These are phyloP conservation scores for Phaenicophaeus curvirostris DNA, from an alignment of 2,797 vertebrate species.

Conservation along the genomic window DNA sequence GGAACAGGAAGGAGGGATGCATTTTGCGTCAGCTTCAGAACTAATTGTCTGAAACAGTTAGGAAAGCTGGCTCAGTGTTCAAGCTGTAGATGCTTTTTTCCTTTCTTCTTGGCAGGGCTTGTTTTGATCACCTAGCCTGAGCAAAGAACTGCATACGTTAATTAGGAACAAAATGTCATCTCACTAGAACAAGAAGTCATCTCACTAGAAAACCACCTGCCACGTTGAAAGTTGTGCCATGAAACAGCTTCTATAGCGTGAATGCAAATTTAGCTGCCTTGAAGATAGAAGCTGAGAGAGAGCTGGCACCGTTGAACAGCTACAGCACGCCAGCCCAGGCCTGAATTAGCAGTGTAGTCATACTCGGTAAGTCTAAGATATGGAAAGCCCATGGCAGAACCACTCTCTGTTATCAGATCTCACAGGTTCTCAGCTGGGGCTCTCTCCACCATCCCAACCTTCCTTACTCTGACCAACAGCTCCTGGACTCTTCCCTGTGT, in stretches of 20 bases:
- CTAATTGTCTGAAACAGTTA: not conserved
- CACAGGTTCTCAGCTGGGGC: not conserved
- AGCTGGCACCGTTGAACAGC: not conserved
- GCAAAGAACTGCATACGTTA: not conserved
- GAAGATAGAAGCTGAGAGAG: slow-evolving; percentile 6
- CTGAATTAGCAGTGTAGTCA: not conserved
- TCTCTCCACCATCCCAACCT: not conserved
- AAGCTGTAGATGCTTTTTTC: not conserved
- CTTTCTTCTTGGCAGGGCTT: not conserved
- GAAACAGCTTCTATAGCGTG: not conserved
- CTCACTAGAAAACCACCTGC: slow-evolving; percentile 26
- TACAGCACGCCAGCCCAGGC: not conserved
- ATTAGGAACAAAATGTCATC: slow-evolving; percentile 48
- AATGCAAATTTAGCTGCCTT: slow-evolving; percentile 22
- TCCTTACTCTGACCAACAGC: not conserved
- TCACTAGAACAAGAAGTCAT: slow-evolving; percentile 1
- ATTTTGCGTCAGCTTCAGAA: not conserved
- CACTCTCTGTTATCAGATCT: not conserved
- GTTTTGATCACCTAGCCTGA: slow-evolving; percentile 18
- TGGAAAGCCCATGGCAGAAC: not conserved
- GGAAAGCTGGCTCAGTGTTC: not conserved
- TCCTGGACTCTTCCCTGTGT: not conserved
- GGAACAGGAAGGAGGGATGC: not conserved
- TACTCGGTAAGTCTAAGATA: not conserved
- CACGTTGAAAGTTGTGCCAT: not conserved